Evolutionary conservation across 64 coral and sea anemone species (phyloP).

Genomic region (Dendronephthya gigantea): DNA sequence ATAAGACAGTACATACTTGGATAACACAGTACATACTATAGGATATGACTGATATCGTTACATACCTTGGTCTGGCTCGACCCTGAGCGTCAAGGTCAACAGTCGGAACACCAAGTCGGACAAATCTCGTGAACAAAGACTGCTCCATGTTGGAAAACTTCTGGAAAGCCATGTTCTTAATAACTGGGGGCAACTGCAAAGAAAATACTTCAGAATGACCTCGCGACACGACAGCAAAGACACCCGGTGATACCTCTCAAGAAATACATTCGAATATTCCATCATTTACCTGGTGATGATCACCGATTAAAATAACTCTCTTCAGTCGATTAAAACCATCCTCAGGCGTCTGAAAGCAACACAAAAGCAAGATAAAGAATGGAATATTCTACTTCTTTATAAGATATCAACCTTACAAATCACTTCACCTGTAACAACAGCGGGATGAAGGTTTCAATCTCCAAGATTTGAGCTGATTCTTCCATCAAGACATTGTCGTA

Average conservation of each 20-base stretch:
- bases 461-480: slow-evolving; percentile 85
- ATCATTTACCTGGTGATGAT: slow-evolving; percentile 76
- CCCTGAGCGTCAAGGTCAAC: slow-evolving; percentile 93
- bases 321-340: slow-evolving; percentile 95
- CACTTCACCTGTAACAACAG: slow-evolving; percentile 73
- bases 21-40: no score
- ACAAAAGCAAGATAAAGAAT: background rate
- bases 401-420: background rate
- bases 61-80: slow-evolving; percentile 80
- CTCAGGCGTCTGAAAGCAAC: slow-evolving; percentile 61
- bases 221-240: no score
- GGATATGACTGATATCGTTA: no score
- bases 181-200: slow-evolving; percentile 81
- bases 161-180: slow-evolving; percentile 99
- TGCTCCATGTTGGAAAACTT: slow-evolving; percentile 99
- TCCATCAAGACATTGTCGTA: slow-evolving; percentile 99
- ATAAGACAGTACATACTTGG: no score
- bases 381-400: no score
- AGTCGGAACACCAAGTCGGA: slow-evolving; percentile 77
- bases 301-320: slow-evolving; percentile 78
- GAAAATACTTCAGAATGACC: background rate
- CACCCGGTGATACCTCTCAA: background rate
- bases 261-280: background rate
- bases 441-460: slow-evolving; percentile 96
- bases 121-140: slow-evolving; percentile 92